phyloP scores from a whole-genome alignment of 2,113 vertebrate genomes.

The Tricholaema leucomelas region DNA sequence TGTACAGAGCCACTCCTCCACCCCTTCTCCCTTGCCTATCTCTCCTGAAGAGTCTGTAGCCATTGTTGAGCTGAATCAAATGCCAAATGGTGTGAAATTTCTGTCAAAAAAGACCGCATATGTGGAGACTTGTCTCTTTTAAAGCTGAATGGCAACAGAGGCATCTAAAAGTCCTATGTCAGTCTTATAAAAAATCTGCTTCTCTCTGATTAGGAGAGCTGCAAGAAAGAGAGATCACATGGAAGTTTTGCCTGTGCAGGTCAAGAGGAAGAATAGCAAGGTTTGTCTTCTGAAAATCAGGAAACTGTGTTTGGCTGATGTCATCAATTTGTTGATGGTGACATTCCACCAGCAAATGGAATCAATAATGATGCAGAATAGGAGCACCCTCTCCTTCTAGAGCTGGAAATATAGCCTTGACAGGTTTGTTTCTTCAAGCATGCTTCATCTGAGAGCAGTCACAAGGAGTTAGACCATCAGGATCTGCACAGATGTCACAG shows the following conservation, averaged over 20 bases:
- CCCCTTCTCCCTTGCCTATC: too few species aligned
- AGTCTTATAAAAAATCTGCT: background rate
- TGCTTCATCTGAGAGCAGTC: background rate
- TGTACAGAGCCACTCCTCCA: too few species aligned
- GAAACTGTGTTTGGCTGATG: background rate
- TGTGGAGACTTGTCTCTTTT: background rate
- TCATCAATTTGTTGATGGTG: too few species aligned
- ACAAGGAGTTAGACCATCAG: background rate
- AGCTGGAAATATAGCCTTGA: background rate
- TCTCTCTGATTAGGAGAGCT: background rate
- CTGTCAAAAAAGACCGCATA: background rate
- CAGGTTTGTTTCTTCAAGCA: background rate
- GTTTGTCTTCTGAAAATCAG: background rate
- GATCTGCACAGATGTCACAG: background rate
- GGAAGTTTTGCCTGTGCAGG: background rate
- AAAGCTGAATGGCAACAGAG: background rate
- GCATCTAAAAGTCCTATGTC: background rate
- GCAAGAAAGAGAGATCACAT: background rate
- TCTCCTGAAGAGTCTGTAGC: too few species aligned
- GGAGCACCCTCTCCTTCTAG: background rate
- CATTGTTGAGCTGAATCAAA: background rate
- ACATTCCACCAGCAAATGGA: background rate
- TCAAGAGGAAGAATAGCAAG: background rate
- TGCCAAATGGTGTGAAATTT: background rate
- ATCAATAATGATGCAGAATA: rapidly evolving